phyloP scores from a whole-genome alignment of 1,140 invertebrate species.

The Caenorhabditis briggsae region DNA sequence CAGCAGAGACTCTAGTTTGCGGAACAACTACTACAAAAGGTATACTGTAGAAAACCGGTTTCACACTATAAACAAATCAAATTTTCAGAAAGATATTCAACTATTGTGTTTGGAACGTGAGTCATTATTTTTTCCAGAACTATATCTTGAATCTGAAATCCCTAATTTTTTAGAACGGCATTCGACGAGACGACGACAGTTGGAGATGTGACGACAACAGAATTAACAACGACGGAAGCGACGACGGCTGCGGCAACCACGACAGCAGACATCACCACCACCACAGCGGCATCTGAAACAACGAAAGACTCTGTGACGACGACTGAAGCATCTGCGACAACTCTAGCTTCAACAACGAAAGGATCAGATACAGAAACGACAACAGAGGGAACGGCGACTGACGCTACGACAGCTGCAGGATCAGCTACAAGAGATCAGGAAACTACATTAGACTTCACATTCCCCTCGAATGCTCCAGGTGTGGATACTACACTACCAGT shows the following conservation, averaged over 20 bases:
- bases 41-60: not conserved
- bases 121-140: not conserved
- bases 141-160: not conserved
- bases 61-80: not conserved
- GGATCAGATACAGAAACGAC: not conserved
- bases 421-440: not conserved
- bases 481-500: slow-evolving; percentile 14
- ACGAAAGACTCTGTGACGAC: not conserved
- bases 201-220: not conserved
- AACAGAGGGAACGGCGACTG: not conserved
- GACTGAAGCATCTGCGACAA: not conserved
- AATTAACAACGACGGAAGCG: not conserved
- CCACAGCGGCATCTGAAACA: not conserved
- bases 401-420: not conserved
- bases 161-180: not conserved
- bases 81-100: slow-evolving; percentile 34
- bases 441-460: slow-evolving; percentile 20
- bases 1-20: not conserved
- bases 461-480: slow-evolving; percentile 19
- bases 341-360: not conserved
- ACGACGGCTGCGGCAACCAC: not conserved
- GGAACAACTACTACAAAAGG: slow-evolving; percentile 37
- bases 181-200: slow-evolving; percentile 34
- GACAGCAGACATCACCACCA: not conserved
- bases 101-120: slow-evolving; percentile 33